phyloP scores from a whole-genome alignment of 2,113 vertebrate genomes.

The Rhabdornis inornatus region DNA sequence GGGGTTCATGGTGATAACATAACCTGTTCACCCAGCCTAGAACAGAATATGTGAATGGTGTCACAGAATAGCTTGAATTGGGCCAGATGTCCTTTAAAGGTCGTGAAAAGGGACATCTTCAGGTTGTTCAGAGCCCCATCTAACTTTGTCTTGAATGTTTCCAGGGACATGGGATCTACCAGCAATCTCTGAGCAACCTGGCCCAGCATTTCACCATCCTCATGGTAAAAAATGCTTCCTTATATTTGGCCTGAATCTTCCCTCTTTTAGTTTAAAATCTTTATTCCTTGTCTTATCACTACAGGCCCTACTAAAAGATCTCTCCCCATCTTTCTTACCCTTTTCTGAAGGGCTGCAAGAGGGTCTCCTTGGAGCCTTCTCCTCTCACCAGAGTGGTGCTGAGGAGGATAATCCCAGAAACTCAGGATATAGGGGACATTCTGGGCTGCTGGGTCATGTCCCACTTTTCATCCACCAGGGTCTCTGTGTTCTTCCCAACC shows the following conservation, averaged over 20 bases:
- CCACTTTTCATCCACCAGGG: background rate
- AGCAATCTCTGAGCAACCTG: background rate
- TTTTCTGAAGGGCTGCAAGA: background rate
- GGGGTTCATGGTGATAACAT: too few species aligned
- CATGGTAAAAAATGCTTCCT: background rate
- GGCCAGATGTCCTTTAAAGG: background rate
- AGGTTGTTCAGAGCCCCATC: background rate
- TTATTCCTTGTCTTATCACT: background rate
- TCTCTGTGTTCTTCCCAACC: background rate
- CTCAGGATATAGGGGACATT: accelerated
- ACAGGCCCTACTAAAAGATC: background rate
- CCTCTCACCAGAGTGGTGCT: background rate
- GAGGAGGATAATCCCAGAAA: background rate
- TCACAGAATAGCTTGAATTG: background rate
- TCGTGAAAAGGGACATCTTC: background rate
- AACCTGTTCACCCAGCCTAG: background rate
- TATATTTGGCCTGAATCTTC: background rate
- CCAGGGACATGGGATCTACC: background rate
- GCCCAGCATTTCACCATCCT: accelerated
- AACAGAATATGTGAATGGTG: too few species aligned
- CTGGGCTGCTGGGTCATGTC: background rate
- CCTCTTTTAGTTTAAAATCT: background rate
- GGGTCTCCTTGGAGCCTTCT: background rate
- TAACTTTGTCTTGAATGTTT: background rate
- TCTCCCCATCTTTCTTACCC: background rate